phyloP scores from a whole-genome alignment of 2,113 vertebrate species.

The Chionis minor region DNA sequence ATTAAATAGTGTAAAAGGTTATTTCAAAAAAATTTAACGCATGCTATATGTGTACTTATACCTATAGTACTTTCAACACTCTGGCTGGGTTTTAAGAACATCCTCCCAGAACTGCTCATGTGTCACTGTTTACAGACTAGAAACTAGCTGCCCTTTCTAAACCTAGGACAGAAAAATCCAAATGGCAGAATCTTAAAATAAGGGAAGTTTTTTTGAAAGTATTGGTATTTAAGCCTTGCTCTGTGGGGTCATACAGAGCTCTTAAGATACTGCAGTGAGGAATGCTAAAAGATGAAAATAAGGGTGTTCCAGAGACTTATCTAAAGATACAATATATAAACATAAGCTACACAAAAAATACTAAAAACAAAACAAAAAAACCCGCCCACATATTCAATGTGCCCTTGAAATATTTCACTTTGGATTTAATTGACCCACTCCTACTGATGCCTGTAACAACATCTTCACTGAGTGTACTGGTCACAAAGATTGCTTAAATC shows the following conservation, averaged over 20 bases:
- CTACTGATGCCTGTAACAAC: neutral
- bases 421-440: neutral
- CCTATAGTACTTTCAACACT: neutral
- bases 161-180: neutral
- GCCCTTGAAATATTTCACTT: neutral
- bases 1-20: neutral
- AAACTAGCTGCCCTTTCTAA: neutral
- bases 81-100: neutral
- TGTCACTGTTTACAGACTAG: neutral
- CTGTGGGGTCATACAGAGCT: neutral
- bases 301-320: neutral
- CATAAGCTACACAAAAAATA: neutral
- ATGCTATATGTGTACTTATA: neutral
- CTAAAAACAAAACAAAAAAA: neutral
- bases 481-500: neutral
- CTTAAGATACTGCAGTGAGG: neutral
- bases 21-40: neutral
- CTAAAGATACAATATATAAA: neutral
- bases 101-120: neutral
- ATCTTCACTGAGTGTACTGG: neutral
- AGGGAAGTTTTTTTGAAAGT: neutral
- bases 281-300: neutral
- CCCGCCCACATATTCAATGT: neutral
- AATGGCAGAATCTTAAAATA: neutral
- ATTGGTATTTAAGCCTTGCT: neutral